These are phyloP conservation scores for Macaca nemestrina DNA, from an alignment of 2,113 vertebrate genomes.

Conservation along the genomic window DNA sequence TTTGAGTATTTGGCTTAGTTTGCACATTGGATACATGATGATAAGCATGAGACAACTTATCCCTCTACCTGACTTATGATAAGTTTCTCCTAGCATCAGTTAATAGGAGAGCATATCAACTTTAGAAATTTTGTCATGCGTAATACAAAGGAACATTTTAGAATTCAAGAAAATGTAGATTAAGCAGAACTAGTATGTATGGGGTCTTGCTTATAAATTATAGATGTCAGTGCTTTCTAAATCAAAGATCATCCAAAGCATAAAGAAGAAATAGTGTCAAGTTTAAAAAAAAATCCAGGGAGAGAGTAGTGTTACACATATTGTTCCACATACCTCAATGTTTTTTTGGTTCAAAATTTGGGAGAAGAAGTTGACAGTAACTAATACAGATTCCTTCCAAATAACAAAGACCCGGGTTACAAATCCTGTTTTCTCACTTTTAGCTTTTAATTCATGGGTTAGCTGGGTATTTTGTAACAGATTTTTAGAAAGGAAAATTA, in stretches of 20 bases:
- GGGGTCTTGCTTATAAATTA: background rate
- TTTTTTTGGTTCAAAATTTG: background rate
- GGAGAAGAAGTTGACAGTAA: background rate
- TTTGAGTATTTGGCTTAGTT: background rate
- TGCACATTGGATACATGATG: background rate
- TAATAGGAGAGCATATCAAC: background rate
- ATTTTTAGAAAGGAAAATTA: conserved; percentile 22
- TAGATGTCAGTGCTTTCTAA: background rate
- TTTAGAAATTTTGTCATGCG: background rate
- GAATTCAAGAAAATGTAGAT: background rate
- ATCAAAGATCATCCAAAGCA: background rate
- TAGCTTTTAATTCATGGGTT: background rate
- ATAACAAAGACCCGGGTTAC: background rate
- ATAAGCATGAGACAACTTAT: background rate
- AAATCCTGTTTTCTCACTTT: background rate
- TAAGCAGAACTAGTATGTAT: background rate
- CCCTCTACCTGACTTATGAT: background rate
- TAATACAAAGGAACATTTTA: background rate
- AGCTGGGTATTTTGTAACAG: background rate
- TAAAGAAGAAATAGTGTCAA: background rate
- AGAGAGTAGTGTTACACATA: background rate
- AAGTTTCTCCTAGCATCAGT: background rate
- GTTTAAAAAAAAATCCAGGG: background rate
- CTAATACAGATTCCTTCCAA: background rate
- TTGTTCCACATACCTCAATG: background rate